Evolutionary conservation across 2,113 vertebrate genomes (phyloP).

Genomic region (Chionis minor): DNA sequence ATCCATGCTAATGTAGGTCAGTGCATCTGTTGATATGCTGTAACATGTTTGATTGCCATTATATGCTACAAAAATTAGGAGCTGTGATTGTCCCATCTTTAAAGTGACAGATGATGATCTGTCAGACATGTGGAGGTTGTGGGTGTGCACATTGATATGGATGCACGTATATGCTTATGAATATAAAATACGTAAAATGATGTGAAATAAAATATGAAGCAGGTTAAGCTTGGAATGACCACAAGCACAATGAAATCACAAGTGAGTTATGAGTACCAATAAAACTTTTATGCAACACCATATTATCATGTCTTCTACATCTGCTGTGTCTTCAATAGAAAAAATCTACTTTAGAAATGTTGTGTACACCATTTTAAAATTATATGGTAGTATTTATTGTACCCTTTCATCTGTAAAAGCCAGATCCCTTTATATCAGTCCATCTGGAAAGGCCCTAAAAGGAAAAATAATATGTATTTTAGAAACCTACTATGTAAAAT

Average conservation of each 20-base stretch:
- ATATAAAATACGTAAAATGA: not conserved
- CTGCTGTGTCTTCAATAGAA: slow-evolving; percentile 29
- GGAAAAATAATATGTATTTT: slow-evolving; percentile 8
- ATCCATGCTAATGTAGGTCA: not conserved
- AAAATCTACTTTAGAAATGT: slow-evolving; percentile 45
- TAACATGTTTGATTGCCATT: not conserved
- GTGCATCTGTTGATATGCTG: not conserved
- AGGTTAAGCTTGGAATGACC: slow-evolving; percentile 54
- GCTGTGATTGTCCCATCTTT: not conserved
- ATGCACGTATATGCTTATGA: not conserved
- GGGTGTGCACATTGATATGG: not conserved
- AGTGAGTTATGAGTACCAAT: slow-evolving; percentile 51
- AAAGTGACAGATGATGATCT: not conserved
- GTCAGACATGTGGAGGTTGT: not conserved
- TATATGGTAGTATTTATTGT: slow-evolving; percentile 26
- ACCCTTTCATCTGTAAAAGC: slow-evolving; percentile 36
- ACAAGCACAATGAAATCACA: slow-evolving; percentile 52
- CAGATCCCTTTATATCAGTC: not conserved
- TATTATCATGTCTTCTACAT: slow-evolving; percentile 46
- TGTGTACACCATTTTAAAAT: slow-evolving; percentile 26
- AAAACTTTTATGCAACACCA: slow-evolving; percentile 57
- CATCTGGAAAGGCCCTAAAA: slow-evolving; percentile 13
- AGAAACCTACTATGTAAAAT: not conserved
- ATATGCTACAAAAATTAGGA: not conserved
- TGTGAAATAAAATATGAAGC: slow-evolving; percentile 22